These are phyloP conservation scores for Drosophila cardini DNA, from an alignment of 1,140 invertebrate genomes.

Conservation along the genomic window DNA sequence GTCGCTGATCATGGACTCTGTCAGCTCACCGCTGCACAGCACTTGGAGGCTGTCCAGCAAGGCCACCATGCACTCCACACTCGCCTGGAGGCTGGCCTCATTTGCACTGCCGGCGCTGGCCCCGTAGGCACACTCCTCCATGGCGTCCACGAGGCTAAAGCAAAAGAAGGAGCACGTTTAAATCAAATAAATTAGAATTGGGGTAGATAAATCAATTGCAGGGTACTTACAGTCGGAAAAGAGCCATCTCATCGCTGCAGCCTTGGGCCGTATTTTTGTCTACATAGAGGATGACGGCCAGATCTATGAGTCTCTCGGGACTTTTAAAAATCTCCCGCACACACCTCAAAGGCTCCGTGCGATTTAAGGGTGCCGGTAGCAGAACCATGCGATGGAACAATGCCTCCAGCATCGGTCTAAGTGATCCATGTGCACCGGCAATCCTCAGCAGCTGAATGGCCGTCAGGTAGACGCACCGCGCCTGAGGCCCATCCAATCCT, in stretches of 20 bases:
- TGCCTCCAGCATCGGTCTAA: constrained; percentile 95
- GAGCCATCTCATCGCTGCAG: constrained; percentile 94
- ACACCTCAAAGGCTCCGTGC: constrained; percentile 93
- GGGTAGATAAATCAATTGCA: not conserved
- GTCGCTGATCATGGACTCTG: constrained; percentile 85
- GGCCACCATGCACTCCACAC: constrained; percentile 93
- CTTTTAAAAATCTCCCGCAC: constrained; percentile 90
- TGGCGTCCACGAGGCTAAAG: constrained; percentile 93
- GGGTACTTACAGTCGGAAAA: constrained; percentile 92
- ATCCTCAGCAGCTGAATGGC: constrained; percentile 94
- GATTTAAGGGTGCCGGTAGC: constrained; percentile 92
- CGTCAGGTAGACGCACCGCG: constrained; percentile 82
- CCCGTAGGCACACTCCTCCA: constrained; percentile 91
- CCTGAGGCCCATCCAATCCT: constrained; percentile 81
- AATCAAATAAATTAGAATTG: not conserved
- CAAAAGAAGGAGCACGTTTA: not conserved
- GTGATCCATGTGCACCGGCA: constrained; percentile 92
- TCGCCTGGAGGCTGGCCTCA: constrained; percentile 90
- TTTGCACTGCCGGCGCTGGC: constrained; percentile 88
- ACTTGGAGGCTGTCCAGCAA: constrained; percentile 93
- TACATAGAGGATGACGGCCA: constrained; percentile 89
- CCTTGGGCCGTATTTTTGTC: constrained; percentile 90
- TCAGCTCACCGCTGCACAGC: constrained; percentile 90
- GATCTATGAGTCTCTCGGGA: constrained; percentile 89
- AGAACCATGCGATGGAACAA: constrained; percentile 96